A percentile compares a stretch with the other conserved stretches of the same genome.
Evolutionary conservation across 1,140 invertebrate species (phyloP).

Genomic region (Manduca sexta): DNA sequence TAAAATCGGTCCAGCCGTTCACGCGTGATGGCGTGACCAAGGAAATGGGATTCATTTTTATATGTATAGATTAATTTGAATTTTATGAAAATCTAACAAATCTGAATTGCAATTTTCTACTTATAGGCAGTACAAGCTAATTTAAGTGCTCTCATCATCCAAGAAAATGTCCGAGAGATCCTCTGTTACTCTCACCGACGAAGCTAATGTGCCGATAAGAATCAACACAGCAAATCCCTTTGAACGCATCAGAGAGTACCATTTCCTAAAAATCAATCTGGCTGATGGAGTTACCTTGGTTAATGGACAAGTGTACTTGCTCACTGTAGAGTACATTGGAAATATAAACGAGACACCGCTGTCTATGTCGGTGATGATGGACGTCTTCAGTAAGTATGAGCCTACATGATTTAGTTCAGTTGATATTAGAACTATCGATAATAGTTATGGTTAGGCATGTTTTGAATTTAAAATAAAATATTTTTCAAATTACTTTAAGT

Average conservation of each 20-base stretch:
- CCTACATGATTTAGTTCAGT: not conserved
- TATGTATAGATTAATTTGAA: not conserved
- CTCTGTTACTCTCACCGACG: conserved; percentile 28
- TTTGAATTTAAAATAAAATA: too few relatives aligned
- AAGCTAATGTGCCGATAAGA: conserved; percentile 13
- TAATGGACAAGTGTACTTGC: conserved; percentile 27
- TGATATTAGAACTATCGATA: too few relatives aligned
- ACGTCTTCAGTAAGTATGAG: conserved; percentile 42
- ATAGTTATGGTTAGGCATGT: too few relatives aligned
- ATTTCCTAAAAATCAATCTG: conserved; percentile 51
- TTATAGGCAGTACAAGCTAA: conserved; percentile 40
- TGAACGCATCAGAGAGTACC: conserved; percentile 39
- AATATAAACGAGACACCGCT: conserved; percentile 65
- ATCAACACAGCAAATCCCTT: conserved; percentile 27
- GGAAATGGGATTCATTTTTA: too few relatives aligned
- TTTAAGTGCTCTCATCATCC: conserved; percentile 33
- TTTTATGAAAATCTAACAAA: not conserved
- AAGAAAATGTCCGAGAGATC: conserved; percentile 58
- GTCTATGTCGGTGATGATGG: conserved; percentile 42
- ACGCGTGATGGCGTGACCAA: too few relatives aligned
- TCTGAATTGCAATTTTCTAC: not conserved
- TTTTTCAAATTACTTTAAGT: too few relatives aligned
- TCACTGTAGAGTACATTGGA: conserved; percentile 45
- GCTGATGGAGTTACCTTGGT: conserved; percentile 31
- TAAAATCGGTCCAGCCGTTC: too few relatives aligned